A percentile compares a stretch with the other conserved stretches of the same genome.
These are phyloP conservation scores for Clarias platycephalus DNA, from an alignment of 2,797 vertebrate genomes.

Conservation along the genomic window DNA sequence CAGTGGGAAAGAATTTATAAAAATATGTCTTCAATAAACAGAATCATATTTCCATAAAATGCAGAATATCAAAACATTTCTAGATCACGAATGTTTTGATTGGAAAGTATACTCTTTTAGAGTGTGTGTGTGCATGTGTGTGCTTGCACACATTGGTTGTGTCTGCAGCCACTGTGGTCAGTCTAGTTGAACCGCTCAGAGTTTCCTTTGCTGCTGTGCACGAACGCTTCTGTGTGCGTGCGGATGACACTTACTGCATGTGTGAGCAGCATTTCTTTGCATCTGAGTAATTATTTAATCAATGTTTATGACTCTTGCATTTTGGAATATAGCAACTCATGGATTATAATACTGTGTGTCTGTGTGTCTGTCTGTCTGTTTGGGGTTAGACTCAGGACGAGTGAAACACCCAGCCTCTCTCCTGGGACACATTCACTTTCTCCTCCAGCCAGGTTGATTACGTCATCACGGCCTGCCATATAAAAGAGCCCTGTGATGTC, in stretches of 20 bases:
- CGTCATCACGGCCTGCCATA: slow-evolving; percentile 70
- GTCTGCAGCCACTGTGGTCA: slow-evolving; percentile 51
- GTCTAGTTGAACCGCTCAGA: slow-evolving; percentile 48
- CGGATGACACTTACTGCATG: background rate
- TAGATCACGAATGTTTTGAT: slow-evolving; percentile 35
- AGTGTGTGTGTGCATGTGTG: slow-evolving; percentile 14
- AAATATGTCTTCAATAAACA: slow-evolving; percentile 15
- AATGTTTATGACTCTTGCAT: slow-evolving; percentile 11
- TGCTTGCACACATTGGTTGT: slow-evolving; percentile 41
- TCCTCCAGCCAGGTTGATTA: slow-evolving; percentile 62
- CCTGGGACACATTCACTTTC: slow-evolving; percentile 71
- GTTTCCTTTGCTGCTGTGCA: slow-evolving; percentile 51
- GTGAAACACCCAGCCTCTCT: slow-evolving; percentile 68
- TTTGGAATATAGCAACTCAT: slow-evolving; percentile 21
- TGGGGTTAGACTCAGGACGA: slow-evolving; percentile 68
- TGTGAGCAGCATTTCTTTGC: slow-evolving; percentile 27
- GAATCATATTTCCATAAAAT: slow-evolving; percentile 33
- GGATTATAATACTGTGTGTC: slow-evolving; percentile 48
- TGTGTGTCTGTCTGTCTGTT: slow-evolving; percentile 48
- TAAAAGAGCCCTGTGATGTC: slow-evolving; percentile 79
- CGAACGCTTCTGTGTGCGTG: slow-evolving; percentile 19
- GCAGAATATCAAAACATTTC: slow-evolving; percentile 20
- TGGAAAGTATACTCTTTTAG: slow-evolving; percentile 26
- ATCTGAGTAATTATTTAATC: slow-evolving; percentile 30
- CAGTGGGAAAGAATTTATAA: background rate